Evolutionary conservation across 2,113 vertebrate species (phyloP).

Genomic region (Lepisosteus osseus): DNA sequence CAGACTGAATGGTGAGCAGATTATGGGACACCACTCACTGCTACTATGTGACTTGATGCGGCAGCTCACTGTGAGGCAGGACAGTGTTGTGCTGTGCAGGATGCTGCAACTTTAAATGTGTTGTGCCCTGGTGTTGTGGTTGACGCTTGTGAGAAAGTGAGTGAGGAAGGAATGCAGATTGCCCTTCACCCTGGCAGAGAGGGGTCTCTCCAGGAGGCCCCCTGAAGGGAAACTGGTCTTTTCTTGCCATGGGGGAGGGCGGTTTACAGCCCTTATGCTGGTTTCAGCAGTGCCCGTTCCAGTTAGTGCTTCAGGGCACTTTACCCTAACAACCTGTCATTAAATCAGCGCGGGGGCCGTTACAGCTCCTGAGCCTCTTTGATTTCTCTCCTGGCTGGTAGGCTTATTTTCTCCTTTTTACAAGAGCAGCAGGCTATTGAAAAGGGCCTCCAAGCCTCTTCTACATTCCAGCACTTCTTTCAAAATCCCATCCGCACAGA

Average conservation of each 20-base stretch:
- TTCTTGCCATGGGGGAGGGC: conserved; percentile 7
- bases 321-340: conserved; percentile 11
- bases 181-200: conserved; percentile 34
- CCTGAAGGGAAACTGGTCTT: conserved; percentile 9
- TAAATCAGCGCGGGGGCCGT: no score
- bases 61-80: no score
- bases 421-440: no score
- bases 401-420: no score
- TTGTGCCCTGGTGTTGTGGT: conserved; percentile 33
- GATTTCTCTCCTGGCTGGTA: no score
- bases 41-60: no score
- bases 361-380: no score
- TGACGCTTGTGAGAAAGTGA: conserved; percentile 20
- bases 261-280: conserved; percentile 29
- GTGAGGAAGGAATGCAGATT: conserved; percentile 33
- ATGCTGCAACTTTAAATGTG: conserved; percentile 37
- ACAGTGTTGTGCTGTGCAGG: neutral
- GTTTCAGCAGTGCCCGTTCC: conserved; percentile 15
- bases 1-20: no score
- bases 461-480: conserved; percentile 1
- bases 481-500: neutral
- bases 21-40: no score
- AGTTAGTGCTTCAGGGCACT: conserved; percentile 10
- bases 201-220: conserved; percentile 34
- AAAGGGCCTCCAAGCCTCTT: neutral